Conservation (phyloP, 1,140 invertebrate species). For the Eriocheir sinensis region DNA sequence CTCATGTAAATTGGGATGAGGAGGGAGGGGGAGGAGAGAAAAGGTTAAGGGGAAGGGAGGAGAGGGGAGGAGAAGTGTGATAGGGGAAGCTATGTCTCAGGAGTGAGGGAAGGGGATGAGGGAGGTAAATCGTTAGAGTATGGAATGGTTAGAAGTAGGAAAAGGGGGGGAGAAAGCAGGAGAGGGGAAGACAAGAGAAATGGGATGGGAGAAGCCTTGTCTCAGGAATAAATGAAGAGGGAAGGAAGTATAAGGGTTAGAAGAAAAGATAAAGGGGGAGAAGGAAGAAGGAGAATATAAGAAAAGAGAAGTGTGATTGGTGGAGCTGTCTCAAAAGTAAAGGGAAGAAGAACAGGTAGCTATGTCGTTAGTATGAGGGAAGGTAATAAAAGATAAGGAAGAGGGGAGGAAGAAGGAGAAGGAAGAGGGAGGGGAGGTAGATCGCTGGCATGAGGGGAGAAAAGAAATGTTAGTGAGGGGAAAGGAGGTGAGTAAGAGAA, state of each 20-base stretch:
- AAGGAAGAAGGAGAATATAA: not conserved
- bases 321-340: not conserved
- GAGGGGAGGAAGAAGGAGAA: no score
- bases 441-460: no score
- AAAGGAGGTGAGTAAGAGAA: no score
- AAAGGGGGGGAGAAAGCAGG: not conserved
- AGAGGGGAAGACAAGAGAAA: not conserved
- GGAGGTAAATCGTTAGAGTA: not conserved
- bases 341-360: conserved; percentile 1
- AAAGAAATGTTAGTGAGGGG: no score
- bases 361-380: no score
- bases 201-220: not conserved
- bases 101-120: no score
- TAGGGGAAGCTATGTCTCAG: no score
- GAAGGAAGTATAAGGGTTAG: not conserved
- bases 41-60: not conserved
- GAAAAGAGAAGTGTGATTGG: conserved; percentile 29
- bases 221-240: no score
- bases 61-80: not conserved
- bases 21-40: not conserved
- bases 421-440: no score
- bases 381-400: no score
- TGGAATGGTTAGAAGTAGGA: not conserved
- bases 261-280: not conserved
- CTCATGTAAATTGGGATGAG: not conserved